Percentiles rank a stretch among this genome's conserved stretches.
Conservation (phyloP, 2,888 invertebrate genomes). For the Noctua pronuba region DNA sequence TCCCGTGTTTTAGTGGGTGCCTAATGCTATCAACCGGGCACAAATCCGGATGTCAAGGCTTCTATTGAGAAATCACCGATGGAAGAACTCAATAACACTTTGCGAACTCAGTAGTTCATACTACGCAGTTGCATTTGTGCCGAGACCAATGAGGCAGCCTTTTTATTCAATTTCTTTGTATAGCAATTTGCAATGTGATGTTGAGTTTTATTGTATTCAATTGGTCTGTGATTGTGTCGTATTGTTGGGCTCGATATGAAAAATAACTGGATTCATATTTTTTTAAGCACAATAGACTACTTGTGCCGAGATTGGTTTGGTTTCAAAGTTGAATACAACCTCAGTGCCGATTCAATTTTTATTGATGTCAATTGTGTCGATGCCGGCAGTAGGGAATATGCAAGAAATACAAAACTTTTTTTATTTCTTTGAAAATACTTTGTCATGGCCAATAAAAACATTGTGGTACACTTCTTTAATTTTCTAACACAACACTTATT, state of each 20-base stretch:
- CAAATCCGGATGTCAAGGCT: neutral
- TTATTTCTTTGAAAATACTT: too few species aligned
- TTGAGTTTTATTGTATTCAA: conserved; percentile 2
- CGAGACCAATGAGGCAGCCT: neutral
- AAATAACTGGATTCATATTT: neutral
- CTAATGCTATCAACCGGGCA: neutral
- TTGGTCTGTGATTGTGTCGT: neutral
- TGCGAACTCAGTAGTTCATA: neutral
- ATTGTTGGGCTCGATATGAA: neutral
- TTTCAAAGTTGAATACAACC: neutral
- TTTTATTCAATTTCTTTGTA: conserved; percentile 12
- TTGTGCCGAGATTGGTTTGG: neutral
- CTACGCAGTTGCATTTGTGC: neutral
- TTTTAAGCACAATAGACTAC: neutral
- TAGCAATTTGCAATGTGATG: conserved; percentile 5
- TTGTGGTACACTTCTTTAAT: too few species aligned
- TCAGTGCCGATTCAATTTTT: neutral
- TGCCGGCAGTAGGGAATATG: too few species aligned
- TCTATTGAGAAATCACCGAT: neutral
- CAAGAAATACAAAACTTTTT: too few species aligned
- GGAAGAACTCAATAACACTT: neutral
- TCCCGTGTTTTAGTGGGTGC: neutral
- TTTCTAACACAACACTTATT: too few species aligned
- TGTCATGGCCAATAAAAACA: too few species aligned
- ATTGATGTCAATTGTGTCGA: neutral